Percentiles rank a stretch among this genome's conserved stretches.
Conservation (phyloP, 2,113 vertebrate genomes). For the Sylvilagus bachmani region DNA sequence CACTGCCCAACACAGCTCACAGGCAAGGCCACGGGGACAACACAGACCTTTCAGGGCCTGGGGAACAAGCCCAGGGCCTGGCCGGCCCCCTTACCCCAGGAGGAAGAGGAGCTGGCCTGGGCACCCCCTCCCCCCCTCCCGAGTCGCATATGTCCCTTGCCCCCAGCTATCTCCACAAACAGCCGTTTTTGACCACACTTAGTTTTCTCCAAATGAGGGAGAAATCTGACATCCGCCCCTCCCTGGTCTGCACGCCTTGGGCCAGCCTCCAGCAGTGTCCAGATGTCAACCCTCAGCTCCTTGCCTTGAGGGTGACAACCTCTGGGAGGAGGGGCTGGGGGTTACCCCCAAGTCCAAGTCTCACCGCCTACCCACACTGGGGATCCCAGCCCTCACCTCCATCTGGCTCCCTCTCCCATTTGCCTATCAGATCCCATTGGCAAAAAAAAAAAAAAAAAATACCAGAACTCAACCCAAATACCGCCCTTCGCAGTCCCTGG, state of each 20-base stretch:
- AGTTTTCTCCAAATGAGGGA: conserved; percentile 26
- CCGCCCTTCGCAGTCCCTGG: conserved; percentile 29
- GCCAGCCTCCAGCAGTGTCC: conserved; percentile 14
- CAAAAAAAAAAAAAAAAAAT: background rate
- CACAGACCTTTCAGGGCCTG: background rate
- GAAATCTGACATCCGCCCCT: conserved; percentile 7
- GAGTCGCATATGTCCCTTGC: background rate
- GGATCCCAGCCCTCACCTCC: background rate
- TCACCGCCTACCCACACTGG: background rate
- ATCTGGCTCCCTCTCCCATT: background rate
- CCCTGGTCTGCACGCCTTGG: background rate
- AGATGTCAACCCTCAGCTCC: conserved; percentile 54
- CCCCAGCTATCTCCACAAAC: background rate
- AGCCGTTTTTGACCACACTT: background rate
- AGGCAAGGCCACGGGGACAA: background rate
- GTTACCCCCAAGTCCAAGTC: background rate
- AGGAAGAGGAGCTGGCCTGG: background rate
- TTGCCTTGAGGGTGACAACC: background rate
- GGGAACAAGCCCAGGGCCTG: background rate
- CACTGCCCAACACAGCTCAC: background rate
- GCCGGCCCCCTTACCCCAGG: background rate
- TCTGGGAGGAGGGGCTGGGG: background rate
- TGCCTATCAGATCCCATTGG: background rate
- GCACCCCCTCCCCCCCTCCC: too few species aligned
- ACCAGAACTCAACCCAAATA: background rate